Percentiles rank a stretch among this genome's conserved stretches.
phyloP scores from a whole-genome alignment of 2,113 vertebrate genomes.

The Phainopepla nitens region DNA sequence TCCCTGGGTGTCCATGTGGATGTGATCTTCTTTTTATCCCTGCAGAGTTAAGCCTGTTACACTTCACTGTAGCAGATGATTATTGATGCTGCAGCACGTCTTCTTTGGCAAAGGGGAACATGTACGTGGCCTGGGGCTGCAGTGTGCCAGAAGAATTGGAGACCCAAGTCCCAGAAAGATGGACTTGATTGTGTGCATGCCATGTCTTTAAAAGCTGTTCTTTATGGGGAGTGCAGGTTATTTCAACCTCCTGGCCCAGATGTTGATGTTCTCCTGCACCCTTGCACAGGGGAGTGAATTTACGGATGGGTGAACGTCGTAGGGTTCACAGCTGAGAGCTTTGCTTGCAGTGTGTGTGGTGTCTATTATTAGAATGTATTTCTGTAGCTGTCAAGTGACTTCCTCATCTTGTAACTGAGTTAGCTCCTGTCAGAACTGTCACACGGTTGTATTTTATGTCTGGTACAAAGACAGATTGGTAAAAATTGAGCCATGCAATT shows the following conservation, averaged over 20 bases:
- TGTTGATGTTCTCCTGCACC: neutral
- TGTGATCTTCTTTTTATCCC: neutral
- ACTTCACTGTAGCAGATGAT: neutral
- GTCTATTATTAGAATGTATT: neutral
- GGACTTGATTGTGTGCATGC: neutral
- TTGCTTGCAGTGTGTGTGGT: neutral
- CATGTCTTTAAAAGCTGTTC: neutral
- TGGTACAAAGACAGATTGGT: neutral
- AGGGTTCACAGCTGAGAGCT: neutral
- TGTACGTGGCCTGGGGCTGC: neutral
- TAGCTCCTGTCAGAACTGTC: neutral
- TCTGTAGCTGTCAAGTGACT: neutral
- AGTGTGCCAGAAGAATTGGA: neutral
- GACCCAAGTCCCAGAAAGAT: neutral
- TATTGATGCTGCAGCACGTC: neutral
- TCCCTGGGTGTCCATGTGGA: neutral
- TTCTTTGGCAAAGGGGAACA: neutral
- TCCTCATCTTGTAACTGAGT: neutral
- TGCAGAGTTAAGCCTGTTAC: neutral
- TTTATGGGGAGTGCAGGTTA: neutral
- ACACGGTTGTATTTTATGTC: neutral
- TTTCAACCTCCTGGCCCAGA: neutral
- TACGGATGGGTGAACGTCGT: accelerated
- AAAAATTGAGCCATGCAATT: neutral
- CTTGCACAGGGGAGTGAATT: neutral